A percentile compares a stretch with the other conserved stretches of the same genome.
phyloP scores from a whole-genome alignment of 1,140 invertebrate genomes.

The Euschistus heros region DNA sequence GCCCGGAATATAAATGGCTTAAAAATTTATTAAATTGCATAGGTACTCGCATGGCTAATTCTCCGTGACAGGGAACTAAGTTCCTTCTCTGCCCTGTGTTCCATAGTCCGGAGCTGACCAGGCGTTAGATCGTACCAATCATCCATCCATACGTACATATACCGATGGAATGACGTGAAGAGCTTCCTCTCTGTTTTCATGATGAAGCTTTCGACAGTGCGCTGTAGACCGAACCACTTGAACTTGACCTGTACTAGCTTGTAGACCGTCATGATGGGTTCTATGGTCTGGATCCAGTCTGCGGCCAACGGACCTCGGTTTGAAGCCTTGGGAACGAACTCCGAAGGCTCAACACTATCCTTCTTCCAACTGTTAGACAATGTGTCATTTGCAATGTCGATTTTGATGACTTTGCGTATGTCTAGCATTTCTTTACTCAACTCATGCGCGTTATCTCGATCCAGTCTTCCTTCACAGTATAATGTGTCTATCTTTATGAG shows the following conservation, averaged over 20 bases:
- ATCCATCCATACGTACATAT: slow-evolving; percentile 14
- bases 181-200: slow-evolving; percentile 6
- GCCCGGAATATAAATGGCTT: too few species aligned
- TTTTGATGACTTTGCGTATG: slow-evolving; percentile 72
- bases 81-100: not conserved
- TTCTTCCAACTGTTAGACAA: slow-evolving; percentile 44
- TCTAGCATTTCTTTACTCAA: slow-evolving; percentile 69
- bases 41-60: too few species aligned
- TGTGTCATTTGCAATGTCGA: slow-evolving; percentile 16
- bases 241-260: slow-evolving; percentile 18
- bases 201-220: slow-evolving; percentile 11
- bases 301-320: slow-evolving; percentile 78
- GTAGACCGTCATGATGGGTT: slow-evolving; percentile 24
- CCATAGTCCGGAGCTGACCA: slow-evolving; percentile 3
- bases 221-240: slow-evolving; percentile 20
- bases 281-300: slow-evolving; percentile 47
- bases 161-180: slow-evolving; percentile 3
- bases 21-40: too few species aligned
- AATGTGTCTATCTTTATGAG: slow-evolving; percentile 94
- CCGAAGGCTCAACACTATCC: slow-evolving; percentile 84
- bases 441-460: slow-evolving; percentile 93
- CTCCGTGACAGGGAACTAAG: not conserved
- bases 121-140: slow-evolving; percentile 11
- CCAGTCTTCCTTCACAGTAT: slow-evolving; percentile 86
- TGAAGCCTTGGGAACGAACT: slow-evolving; percentile 84